phyloP scores from a whole-genome alignment of 2,797 vertebrate species.

The Emydoidea blandingii region DNA sequence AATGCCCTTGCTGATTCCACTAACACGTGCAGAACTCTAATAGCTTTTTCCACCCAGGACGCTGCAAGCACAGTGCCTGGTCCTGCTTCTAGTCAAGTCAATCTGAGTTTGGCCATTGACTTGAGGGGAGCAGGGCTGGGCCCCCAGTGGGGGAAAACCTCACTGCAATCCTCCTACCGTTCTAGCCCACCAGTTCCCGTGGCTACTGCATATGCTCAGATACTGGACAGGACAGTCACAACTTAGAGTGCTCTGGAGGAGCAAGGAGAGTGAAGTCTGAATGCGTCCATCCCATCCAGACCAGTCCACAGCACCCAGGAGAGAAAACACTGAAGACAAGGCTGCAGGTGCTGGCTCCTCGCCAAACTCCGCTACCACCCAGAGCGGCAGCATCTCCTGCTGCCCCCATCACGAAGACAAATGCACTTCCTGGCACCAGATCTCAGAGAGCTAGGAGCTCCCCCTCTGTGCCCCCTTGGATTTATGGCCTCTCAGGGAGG shows the following conservation, averaged over 20 bases:
- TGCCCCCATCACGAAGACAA: not conserved
- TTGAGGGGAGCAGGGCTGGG: not conserved
- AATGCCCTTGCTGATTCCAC: not conserved
- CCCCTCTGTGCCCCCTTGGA: not conserved
- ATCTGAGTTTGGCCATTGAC: not conserved
- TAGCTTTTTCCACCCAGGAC: not conserved
- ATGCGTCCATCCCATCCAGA: not conserved
- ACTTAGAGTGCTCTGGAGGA: not conserved
- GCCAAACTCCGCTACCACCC: not conserved
- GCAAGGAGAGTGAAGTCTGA: not conserved
- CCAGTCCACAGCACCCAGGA: not conserved
- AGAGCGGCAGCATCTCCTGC: not conserved
- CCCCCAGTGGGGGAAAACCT: not conserved
- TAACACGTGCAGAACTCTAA: not conserved
- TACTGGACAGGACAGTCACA: not conserved
- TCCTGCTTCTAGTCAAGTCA: not conserved
- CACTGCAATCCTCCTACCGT: not conserved
- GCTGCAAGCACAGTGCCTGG: not conserved
- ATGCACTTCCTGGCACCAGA: not conserved
- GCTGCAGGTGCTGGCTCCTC: not conserved
- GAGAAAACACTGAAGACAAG: not conserved
- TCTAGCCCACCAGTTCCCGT: not conserved
- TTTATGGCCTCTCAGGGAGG: not conserved
- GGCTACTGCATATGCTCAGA: not conserved
- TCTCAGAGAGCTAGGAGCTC: not conserved